phyloP scores from a whole-genome alignment of 2,113 vertebrate genomes.

The Geococcyx californianus region DNA sequence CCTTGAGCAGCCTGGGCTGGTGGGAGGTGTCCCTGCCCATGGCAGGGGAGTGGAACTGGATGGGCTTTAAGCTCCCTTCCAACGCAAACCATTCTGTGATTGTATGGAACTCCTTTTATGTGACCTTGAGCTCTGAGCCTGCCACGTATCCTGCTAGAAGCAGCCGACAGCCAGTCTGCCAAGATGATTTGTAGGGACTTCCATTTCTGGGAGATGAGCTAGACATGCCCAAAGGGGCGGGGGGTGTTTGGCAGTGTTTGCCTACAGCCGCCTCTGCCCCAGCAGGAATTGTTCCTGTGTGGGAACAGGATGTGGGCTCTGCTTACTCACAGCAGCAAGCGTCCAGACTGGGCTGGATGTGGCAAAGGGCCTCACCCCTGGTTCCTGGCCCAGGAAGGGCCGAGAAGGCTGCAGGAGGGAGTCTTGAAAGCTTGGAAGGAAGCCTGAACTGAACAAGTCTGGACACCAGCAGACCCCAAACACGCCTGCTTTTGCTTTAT shows the following conservation, averaged over 20 bases:
- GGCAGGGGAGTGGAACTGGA: too few relatives aligned
- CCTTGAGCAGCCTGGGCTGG: too few relatives aligned
- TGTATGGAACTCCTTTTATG: slow-evolving; percentile 40
- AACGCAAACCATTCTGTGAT: too few relatives aligned
- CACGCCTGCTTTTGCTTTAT: not conserved
- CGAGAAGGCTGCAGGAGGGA: not conserved
- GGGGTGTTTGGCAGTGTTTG: not conserved
- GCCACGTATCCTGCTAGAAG: slow-evolving; percentile 30
- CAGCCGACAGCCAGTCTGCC: not conserved
- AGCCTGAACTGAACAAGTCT: not conserved
- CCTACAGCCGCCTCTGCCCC: not conserved
- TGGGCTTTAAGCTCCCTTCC: too few relatives aligned
- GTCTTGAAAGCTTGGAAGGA: not conserved
- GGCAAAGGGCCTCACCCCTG: slow-evolving; percentile 24
- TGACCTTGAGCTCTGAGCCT: slow-evolving; percentile 66
- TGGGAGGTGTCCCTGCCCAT: too few relatives aligned
- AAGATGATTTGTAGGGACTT: not conserved
- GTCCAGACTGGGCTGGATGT: not conserved
- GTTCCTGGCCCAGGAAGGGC: slow-evolving; percentile 17
- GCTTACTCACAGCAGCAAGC: not conserved
- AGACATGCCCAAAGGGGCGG: not conserved
- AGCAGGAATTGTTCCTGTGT: not conserved
- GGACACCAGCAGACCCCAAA: not conserved
- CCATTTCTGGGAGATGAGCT: not conserved
- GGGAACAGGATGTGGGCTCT: slow-evolving; percentile 35